Evolutionary conservation across 2,113 vertebrate species (phyloP).

Genomic region (Cryptoleucopteryx plumbea): DNA sequence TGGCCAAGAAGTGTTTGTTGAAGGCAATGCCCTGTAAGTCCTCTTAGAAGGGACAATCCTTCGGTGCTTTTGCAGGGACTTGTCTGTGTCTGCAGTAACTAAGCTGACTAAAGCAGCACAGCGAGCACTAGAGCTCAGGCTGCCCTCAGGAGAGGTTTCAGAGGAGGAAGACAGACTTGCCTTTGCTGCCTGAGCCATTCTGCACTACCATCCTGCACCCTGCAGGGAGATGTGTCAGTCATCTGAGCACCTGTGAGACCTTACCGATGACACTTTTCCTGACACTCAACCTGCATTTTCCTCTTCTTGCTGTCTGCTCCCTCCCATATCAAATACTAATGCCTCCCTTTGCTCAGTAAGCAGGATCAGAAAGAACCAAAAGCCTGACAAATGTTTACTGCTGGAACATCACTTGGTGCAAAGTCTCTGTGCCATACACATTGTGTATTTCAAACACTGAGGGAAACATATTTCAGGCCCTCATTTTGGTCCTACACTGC

Average conservation of each 20-base stretch:
- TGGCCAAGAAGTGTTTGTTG: not conserved
- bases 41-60: not conserved
- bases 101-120: not conserved
- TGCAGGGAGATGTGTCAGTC: not conserved
- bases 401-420: not conserved
- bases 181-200: not conserved
- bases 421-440: not conserved
- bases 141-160: not conserved
- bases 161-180: not conserved
- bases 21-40: not conserved
- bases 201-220: not conserved
- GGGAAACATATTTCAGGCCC: not conserved
- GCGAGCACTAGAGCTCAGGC: not conserved
- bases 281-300: not conserved
- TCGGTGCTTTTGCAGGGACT: not conserved
- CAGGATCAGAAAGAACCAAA: not conserved
- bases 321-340: not conserved
- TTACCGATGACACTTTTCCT: not conserved
- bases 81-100: not conserved
- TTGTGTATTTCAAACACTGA: accelerated
- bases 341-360: not conserved
- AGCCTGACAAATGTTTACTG: not conserved
- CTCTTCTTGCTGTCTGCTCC: not conserved
- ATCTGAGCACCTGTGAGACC: not conserved
- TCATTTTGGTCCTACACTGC: not conserved